Conservation (phyloP, 2,888 invertebrate species). For the Euzophera pinguis region DNA sequence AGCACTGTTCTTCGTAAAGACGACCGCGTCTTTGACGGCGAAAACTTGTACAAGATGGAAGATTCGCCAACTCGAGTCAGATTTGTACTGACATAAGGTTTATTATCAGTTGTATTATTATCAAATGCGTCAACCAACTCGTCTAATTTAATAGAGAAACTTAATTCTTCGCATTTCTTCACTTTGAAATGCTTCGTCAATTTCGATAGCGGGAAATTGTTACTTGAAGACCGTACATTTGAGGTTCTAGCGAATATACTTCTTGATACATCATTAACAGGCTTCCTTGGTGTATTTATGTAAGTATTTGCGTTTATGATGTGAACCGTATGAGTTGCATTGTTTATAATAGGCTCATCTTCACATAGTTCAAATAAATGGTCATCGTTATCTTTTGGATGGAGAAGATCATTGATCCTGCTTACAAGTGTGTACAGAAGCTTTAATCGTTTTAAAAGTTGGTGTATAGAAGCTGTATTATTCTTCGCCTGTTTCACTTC, state of each 20-base stretch:
- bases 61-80: conserved; percentile 35
- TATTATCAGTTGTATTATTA: conserved; percentile 23
- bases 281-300: conserved; percentile 40
- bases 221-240: conserved; percentile 47
- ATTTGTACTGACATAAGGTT: conserved; percentile 25
- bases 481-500: conserved; percentile 37
- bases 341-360: conserved; percentile 30
- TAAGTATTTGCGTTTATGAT: conserved; percentile 45
- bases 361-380: conserved; percentile 41
- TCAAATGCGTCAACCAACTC: conserved; percentile 43
- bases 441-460: conserved; percentile 58
- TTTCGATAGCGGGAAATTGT: conserved; percentile 47
- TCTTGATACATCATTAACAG: conserved; percentile 39
- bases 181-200: conserved; percentile 51
- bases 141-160: conserved; percentile 62
- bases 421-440: conserved; percentile 59
- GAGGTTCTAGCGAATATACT: conserved; percentile 55
- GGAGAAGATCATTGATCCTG: conserved; percentile 50
- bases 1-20: conserved; percentile 59
- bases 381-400: conserved; percentile 59
- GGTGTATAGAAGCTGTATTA: conserved; percentile 38
- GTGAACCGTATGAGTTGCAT: conserved; percentile 50
- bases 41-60: conserved; percentile 53
- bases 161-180: conserved; percentile 49
- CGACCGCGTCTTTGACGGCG: conserved; percentile 49